These are phyloP conservation scores for Serinus canaria DNA, from an alignment of 2,113 vertebrate species.

Conservation along the genomic window DNA sequence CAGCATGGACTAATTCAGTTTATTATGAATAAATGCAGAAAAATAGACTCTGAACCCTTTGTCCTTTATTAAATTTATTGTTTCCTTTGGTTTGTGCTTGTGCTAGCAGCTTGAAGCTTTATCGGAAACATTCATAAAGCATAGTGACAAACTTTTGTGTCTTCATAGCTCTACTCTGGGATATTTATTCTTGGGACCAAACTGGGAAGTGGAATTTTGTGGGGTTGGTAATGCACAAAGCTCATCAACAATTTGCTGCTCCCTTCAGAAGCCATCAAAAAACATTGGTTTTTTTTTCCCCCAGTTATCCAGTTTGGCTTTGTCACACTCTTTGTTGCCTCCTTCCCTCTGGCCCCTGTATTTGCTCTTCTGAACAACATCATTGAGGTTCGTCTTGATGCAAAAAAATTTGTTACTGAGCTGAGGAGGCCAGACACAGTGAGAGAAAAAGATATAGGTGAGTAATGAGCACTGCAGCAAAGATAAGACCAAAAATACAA, in stretches of 20 bases:
- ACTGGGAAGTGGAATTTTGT: not conserved
- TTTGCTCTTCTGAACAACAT: constrained; percentile 97
- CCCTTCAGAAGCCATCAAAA: not conserved
- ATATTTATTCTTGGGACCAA: not conserved
- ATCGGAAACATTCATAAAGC: not conserved
- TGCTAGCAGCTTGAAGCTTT: not conserved
- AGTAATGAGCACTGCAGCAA: not conserved
- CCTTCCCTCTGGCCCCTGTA: constrained; percentile 93
- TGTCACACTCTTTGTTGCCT: constrained; percentile 96
- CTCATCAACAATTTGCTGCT: not conserved
- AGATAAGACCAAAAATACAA: not conserved
- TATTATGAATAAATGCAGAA: not conserved
- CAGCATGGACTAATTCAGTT: not conserved
- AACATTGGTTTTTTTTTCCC: accelerated
- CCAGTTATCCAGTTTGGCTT: constrained; percentile 97
- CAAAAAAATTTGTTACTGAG: constrained; percentile 93
- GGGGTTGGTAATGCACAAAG: not conserved
- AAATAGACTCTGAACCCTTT: not conserved
- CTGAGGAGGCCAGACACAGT: constrained; percentile 89
- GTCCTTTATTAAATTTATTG: not conserved
- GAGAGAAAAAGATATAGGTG: constrained; percentile 96
- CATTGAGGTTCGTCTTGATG: constrained; percentile 95
- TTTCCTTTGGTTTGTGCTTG: not conserved
- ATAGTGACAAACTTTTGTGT: not conserved
- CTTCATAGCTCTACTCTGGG: not conserved